phyloP scores from a whole-genome alignment of 1,140 invertebrate species.

The Steinernema feltiae region DNA sequence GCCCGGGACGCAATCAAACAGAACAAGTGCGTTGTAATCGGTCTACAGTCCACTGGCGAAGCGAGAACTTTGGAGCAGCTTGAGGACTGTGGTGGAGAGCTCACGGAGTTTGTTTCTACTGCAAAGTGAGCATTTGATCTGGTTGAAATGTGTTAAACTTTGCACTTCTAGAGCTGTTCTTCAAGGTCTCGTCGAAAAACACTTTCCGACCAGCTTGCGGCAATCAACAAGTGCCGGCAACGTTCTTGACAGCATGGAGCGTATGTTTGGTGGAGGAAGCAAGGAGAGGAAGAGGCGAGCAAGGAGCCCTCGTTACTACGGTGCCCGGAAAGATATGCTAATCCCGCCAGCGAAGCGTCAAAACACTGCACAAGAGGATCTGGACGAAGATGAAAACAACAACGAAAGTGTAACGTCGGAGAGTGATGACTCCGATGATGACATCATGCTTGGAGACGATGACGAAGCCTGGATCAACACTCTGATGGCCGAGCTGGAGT shows the following conservation, averaged over 20 bases:
- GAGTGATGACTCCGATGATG: slow-evolving; percentile 21
- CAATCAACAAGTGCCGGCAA: too few relatives aligned
- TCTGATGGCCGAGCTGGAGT: slow-evolving; percentile 34
- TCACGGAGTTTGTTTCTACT: slow-evolving; percentile 95
- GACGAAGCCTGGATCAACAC: slow-evolving; percentile 35
- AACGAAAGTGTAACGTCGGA: slow-evolving; percentile 31
- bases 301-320: not conserved
- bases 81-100: slow-evolving; percentile 89
- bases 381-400: slow-evolving; percentile 31
- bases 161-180: slow-evolving; percentile 45
- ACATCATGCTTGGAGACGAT: slow-evolving; percentile 17
- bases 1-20: slow-evolving; percentile 65
- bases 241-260: slow-evolving; percentile 47
- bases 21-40: slow-evolving; percentile 96
- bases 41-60: slow-evolving; percentile 95
- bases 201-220: slow-evolving; percentile 56
- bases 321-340: not conserved
- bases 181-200: slow-evolving; percentile 50
- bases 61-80: slow-evolving; percentile 89
- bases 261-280: slow-evolving; percentile 41
- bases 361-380: slow-evolving; percentile 13
- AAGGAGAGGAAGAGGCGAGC: slow-evolving; percentile 8
- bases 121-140: slow-evolving; percentile 71
- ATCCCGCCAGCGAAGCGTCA: not conserved
- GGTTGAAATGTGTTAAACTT: slow-evolving; percentile 14